Conservation (phyloP, 92 coral and sea anemone species). For the Palythoa grandis region DNA sequence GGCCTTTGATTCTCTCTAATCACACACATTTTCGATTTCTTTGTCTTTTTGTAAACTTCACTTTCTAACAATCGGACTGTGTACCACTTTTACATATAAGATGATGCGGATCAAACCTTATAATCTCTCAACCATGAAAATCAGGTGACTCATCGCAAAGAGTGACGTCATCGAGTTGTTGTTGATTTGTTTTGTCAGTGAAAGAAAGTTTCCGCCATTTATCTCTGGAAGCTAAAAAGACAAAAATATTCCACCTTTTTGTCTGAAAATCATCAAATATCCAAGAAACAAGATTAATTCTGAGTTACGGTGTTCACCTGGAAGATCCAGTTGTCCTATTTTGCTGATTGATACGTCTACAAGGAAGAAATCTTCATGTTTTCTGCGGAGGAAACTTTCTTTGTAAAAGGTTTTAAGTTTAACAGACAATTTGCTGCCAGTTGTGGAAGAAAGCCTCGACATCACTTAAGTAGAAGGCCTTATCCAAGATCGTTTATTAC, state of each 20-base stretch:
- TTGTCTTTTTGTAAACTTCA: too few relatives aligned
- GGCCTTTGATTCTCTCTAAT: too few relatives aligned
- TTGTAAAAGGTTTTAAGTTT: slow-evolving; percentile 34
- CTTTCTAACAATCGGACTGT: too few relatives aligned
- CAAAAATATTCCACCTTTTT: background rate
- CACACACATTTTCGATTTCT: too few relatives aligned
- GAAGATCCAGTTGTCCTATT: slow-evolving; percentile 1
- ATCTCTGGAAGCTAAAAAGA: background rate
- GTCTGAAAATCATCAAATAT: background rate
- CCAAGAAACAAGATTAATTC: background rate
- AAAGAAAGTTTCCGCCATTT: slow-evolving; percentile 20
- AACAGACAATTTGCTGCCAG: slow-evolving; percentile 50
- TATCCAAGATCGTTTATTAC: background rate
- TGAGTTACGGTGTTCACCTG: background rate
- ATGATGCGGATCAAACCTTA: slow-evolving; percentile 5
- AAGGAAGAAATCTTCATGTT: slow-evolving; percentile 26
- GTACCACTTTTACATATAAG: background rate
- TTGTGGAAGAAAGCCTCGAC: slow-evolving; percentile 62
- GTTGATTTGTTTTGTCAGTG: slow-evolving; percentile 8
- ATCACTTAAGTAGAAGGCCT: slow-evolving; percentile 24
- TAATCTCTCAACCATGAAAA: slow-evolving; percentile 9
- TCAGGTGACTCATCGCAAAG: slow-evolving; percentile 6
- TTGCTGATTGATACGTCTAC: background rate
- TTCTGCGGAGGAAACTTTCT: slow-evolving; percentile 25
- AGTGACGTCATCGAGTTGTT: slow-evolving; percentile 29